These are phyloP conservation scores for Sebastes vulpes DNA, from an alignment of 2,797 vertebrate genomes.

Conservation along the genomic window DNA sequence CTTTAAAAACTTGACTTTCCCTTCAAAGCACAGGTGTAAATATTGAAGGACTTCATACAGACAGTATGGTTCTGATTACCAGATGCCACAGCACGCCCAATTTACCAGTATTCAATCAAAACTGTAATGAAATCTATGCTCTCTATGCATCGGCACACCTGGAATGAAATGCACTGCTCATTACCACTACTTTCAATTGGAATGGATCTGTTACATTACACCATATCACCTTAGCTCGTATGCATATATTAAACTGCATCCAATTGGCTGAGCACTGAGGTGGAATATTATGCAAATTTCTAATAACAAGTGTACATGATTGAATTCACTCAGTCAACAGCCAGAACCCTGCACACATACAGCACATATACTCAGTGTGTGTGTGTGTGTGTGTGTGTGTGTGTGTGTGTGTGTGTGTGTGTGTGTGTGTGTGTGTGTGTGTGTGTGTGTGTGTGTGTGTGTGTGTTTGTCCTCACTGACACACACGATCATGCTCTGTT, in stretches of 20 bases:
- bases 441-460: background rate
- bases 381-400: background rate
- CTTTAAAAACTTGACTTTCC: background rate
- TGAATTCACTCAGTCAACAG: constrained; percentile 77
- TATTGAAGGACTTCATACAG: constrained; percentile 3
- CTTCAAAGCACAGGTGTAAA: constrained; percentile 30
- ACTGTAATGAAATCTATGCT: constrained; percentile 65
- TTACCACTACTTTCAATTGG: constrained; percentile 58
- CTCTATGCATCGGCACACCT: constrained; percentile 61
- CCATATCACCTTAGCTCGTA: constrained; percentile 54
- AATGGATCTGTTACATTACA: constrained; percentile 66
- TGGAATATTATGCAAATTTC: constrained; percentile 80
- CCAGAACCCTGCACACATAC: constrained; percentile 21
- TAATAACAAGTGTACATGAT: constrained; percentile 80
- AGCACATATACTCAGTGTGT: background rate
- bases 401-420: background rate
- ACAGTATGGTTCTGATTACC: constrained; percentile 31
- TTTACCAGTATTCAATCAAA: constrained; percentile 63
- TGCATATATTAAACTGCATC: constrained; percentile 67
- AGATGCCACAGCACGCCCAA: constrained; percentile 43
- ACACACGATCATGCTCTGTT: constrained; percentile 33
- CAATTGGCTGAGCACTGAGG: constrained; percentile 71
- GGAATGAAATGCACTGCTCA: constrained; percentile 58
- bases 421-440: background rate
- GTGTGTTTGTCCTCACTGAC: background rate